Evolutionary conservation across 2,888 invertebrate species (phyloP), one percentile per base, ranked within the genome.

Genomic region (Xylophagus ater): DNA sequence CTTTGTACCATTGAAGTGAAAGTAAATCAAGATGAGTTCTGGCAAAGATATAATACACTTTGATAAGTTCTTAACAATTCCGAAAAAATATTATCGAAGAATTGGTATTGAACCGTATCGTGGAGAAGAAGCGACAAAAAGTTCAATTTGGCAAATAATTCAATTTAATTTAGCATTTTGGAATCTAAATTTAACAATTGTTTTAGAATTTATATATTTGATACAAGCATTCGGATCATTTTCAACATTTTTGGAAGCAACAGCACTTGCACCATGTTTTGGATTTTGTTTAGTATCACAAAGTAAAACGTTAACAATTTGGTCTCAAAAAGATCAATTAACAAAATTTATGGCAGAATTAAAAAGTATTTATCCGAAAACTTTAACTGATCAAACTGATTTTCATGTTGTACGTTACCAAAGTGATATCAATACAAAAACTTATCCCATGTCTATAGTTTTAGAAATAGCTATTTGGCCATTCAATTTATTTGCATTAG

Each of bases 191-290:
- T 3, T 30, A 19, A 30, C 30, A 30, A 30, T 39, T 12, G 14
- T 38, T 19, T 33, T 41, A 24, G 44, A 44, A 35, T 9, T 29
- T 9, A 17, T 37, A 4, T 42, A 44, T 35, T 31, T 42, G 3
- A 13, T 37, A n/a, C 15, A 23, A 6, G 34, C 40, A n/a, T 7
- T 40, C 3, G 37, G 39, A 24, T 17, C 33, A 28, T 34, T 33
- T 21, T 21, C 20, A 15, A 42, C 34, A 24, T 34, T 45, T 15
- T 19, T 45, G n/a, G 40, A 40, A 34, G 40, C 37, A 6, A 45
- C 45, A 14, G 42, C 34, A 12, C 19, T 42, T 9, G 40, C 37
- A 23, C 42, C 45, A 13, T 45, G 45, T 30, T 34, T 45, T 17
- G 45, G 40, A 19, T 45, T 42, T 24, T 34, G 34, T 20, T 12